A percentile compares a stretch with the other conserved stretches of the same genome.
These are phyloP conservation scores for Catocala fraxini DNA, from an alignment of 2,888 invertebrate genomes.

Conservation along the genomic window DNA sequence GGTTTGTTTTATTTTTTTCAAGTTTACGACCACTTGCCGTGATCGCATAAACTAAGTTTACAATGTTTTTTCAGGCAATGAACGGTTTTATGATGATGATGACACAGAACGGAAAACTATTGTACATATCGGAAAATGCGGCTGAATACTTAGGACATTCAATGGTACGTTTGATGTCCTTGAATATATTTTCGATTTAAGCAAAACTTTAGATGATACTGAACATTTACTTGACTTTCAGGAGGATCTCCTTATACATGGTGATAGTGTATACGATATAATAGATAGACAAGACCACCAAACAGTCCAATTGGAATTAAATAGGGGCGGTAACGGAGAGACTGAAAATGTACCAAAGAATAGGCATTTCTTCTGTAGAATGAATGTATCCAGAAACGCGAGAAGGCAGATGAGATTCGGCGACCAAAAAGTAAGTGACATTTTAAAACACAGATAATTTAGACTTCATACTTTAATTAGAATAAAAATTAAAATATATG, in stretches of 20 bases:
- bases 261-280: slow-evolving; percentile 99
- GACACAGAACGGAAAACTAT: slow-evolving; percentile 98
- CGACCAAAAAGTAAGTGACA: slow-evolving; percentile 96
- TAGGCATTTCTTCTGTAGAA: slow-evolving; percentile 98
- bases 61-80: slow-evolving; percentile 93
- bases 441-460: too few relatives aligned
- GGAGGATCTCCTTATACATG: slow-evolving; percentile 99
- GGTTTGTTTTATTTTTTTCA: slow-evolving; percentile 85
- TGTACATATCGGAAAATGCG: slow-evolving; percentile 99
- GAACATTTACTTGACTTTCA: slow-evolving; percentile 76
- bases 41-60: slow-evolving; percentile 65
- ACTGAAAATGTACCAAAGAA: slow-evolving; percentile 87
- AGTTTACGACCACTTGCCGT: slow-evolving; percentile 67
- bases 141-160: slow-evolving; percentile 99
- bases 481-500: too few relatives aligned
- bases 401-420: slow-evolving; percentile 99
- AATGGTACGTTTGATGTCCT: slow-evolving; percentile 90
- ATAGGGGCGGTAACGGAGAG: slow-evolving; percentile 86
- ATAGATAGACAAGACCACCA: slow-evolving; percentile 99
- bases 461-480: too few relatives aligned
- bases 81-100: slow-evolving; percentile 99
- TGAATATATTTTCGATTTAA: too few relatives aligned
- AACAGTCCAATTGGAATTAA: slow-evolving; percentile 97
- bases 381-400: slow-evolving; percentile 99
- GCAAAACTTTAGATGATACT: background rate